Base-by-base conservation (phyloP, 2,113 vertebrate genomes). In the Salvelinus sp. region DNA sequence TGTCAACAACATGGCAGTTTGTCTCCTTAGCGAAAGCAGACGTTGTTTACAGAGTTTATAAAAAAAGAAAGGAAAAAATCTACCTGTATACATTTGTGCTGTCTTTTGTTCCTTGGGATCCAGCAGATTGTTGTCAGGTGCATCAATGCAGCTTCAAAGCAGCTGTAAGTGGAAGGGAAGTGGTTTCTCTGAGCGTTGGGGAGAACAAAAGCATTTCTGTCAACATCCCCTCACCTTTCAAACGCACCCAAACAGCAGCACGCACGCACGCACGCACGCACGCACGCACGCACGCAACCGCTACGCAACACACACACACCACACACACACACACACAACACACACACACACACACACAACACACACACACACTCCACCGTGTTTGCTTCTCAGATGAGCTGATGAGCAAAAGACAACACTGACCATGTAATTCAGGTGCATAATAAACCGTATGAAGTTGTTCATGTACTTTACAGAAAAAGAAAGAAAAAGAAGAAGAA, bases 121-220 rank as follows among this genome's bases (percentile, higher is more conserved):
- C 82, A 86, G 85, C 82, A 78, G 77, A 44, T 44, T 88, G 85
- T 72, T 82, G 82, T 83, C 74, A 73, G 33, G 80, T 86, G 84
- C 85, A 87, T 87, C 85, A 79, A 84, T 76, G 77, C 78, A 78
- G 85, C 88, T 88, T 93, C 92, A 93, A 92, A 93, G 91, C 78
- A 74, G 58, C 74, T 86, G 86, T 85, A 88, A 90, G 85, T 90
- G 88, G 85, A 74, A 64, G 33, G 64, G 67, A 86, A 90, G 88
- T 83, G 82, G 88, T 84, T 78, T 88, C 81, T 88, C 74, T 74
- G 87, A 87, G 81, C 76, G 74, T 74, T 71, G 82, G 62, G 69
- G 73, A 83, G 84, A 90, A 89, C 90, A 90, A 85, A 91, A 84
- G 82, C 77, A 88, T 91, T 85, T 89, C 84, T 85, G 80, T 88